Base-by-base conservation (phyloP, 1,140 invertebrate species). In the Caerostris extrusa region DNA sequence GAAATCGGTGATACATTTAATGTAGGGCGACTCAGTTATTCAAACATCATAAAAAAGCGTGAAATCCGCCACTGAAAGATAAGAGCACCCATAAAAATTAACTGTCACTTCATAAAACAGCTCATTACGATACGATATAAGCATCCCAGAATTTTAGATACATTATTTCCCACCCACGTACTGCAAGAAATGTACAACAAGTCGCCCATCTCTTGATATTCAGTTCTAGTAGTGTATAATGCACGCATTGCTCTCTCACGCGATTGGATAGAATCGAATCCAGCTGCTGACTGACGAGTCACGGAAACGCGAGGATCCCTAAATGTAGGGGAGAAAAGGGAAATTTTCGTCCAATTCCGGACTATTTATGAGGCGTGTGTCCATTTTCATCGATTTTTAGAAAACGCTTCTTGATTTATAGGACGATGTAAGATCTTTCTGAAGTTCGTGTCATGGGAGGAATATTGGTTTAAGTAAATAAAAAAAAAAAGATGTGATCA, bases 101-200 rank as follows among this genome's bases (percentile, higher is more conserved):
- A 19, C 85, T 53, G 85, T 87, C 85, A 87, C 85, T 58, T 60
- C 85, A 87, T 87, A 87, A 87, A 87, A 87, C 85, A 87, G 58
- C 85, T 58, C 60, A 64, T 87, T 87, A 87, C 85, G 71, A 53
- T 77, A 77, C 71, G 50, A 77, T 77, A 77, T 77, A 87, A 87
- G 19, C 85, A 58, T 77, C 71, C n/a, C 61, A 34, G 85, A 64
- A 87, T 87, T 87, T 87, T 60, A 53, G 58, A 87, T 87, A 83
- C 55, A 83, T 12, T 60, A 87, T 87, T 58, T 77, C 50, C 71
- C 71, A 10, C 53, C 71, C 14, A 77, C 50, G 34, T 53, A 77
- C 71, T 77, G 17, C 81, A 57, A 19, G 85, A 87, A 87, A 58
- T 87, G 85, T 60, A 77, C 71, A 77, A 77, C 71, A 77, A 77